Percentiles rank a stretch among this genome's conserved stretches.
These are phyloP conservation scores for Pogonomyrmex barbatus DNA, from an alignment of 1,140 invertebrate species.

Conservation along the genomic window DNA sequence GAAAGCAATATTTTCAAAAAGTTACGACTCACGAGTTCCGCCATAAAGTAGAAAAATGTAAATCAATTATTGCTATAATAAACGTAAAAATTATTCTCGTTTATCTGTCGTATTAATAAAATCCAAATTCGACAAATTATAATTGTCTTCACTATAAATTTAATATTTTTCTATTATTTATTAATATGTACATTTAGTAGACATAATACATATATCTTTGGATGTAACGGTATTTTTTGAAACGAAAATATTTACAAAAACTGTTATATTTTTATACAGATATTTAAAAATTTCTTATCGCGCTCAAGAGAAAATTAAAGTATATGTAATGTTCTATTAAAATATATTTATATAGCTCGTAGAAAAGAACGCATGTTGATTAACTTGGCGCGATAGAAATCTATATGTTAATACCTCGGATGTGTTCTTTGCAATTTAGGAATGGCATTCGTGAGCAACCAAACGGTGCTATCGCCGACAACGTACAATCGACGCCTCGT, in stretches of 20 bases:
- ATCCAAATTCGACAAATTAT: not conserved
- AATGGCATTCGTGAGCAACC: constrained; percentile 34
- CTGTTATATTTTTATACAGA: not conserved
- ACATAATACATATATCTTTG: not conserved
- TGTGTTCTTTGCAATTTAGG: not conserved
- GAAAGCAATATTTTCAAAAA: too few species aligned
- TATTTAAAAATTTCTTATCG: not conserved
- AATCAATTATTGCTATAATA: not conserved
- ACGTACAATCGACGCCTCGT: constrained; percentile 63
- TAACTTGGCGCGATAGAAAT: not conserved
- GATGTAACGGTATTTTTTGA: not conserved
- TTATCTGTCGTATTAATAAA: not conserved
- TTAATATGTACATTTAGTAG: not conserved
- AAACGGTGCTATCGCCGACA: constrained; percentile 59
- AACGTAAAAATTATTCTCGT: not conserved
- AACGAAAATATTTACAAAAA: not conserved
- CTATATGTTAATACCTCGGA: not conserved
- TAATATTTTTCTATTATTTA: not conserved
- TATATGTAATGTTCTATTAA: not conserved
- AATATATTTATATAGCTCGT: not conserved
- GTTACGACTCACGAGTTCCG: not conserved
- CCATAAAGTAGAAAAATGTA: not conserved
- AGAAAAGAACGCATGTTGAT: not conserved
- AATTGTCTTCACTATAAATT: not conserved
- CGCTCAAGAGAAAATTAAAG: not conserved